Base-by-base conservation (phyloP, 2,113 vertebrate genomes). In the Hucho hucho region DNA sequence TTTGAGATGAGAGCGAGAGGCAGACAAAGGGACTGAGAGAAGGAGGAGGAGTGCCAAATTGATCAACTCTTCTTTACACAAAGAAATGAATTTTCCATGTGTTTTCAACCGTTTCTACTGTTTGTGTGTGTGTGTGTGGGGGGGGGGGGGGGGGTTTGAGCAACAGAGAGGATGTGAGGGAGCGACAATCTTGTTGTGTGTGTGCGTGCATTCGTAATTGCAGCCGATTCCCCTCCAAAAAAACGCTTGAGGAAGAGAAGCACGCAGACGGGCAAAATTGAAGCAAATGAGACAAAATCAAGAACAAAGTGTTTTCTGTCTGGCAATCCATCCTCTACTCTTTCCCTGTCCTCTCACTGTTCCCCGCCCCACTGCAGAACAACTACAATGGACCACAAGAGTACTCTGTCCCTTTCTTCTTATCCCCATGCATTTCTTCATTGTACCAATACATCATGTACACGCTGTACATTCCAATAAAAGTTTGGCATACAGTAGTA, bases 211-310 rank as follows among this genome's bases (percentile, higher is more conserved):
- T 53, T n/a, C 28, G n/a, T 67, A 46, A 69, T 72, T 6, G 11
- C 32, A 67, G 71, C 70, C 67, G 2, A 69, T 78, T 70, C 58
- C 4, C 75, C 68, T 79, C 67, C 29, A 4, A 64, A 28, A 16
- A 63, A 16, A 25, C 1, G 25, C 28, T 22, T 37, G 75, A 81
- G 78, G 58, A 68, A 75, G 79, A 13, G 76, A 81, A 75, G 79
- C 72, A 65, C 81, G 53, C 84, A 84, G 83, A 75, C 77, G 80
- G 83, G 76, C 47, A 64, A 77, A 84, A 87, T 82, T 74, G 75
- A 84, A 86, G 71, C 74, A 74, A 87, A 87, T 79, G 78, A 81
- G 61, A 84, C 73, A 73, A 81, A 88, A 87, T 82, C 71, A 86
- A 85, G 78, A 88, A 81, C 73, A 74, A 81, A 87, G 79, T 83